A percentile compares a stretch with the other conserved stretches of the same genome.
Conservation (phyloP, 2,113 vertebrate species). For the Puma concolor region DNA sequence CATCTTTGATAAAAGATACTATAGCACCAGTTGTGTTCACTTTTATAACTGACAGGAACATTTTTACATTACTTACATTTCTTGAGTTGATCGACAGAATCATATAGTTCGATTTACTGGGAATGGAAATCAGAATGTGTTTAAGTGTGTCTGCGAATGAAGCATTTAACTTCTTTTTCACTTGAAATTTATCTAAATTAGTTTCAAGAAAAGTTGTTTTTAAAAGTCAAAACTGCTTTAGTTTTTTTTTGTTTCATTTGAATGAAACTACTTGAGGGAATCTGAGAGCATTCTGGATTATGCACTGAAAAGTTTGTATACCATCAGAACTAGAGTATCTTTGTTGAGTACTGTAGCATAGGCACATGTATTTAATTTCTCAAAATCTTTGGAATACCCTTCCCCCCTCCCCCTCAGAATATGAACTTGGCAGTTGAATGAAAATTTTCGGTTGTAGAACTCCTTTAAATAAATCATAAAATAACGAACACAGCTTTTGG, state of each 20-base stretch:
- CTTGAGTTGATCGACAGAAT: slow-evolving; percentile 65
- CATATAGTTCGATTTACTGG: slow-evolving; percentile 55
- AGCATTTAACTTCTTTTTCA: slow-evolving; percentile 63
- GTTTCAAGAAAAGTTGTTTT: slow-evolving; percentile 60
- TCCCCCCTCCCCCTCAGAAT: not conserved
- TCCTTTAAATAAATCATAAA: not conserved
- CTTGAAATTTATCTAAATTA: slow-evolving; percentile 55
- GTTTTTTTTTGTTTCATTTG: slow-evolving; percentile 51
- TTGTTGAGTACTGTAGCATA: not conserved
- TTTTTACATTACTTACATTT: slow-evolving; percentile 62
- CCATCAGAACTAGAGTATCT: not conserved
- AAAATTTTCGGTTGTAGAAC: not conserved
- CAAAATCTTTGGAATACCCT: not conserved
- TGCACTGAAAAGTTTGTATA: not conserved
- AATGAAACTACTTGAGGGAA: slow-evolving; percentile 15
- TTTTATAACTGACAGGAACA: slow-evolving; percentile 35
- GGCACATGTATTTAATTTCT: not conserved
- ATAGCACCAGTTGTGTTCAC: slow-evolving; percentile 12
- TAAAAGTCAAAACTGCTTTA: slow-evolving; percentile 49
- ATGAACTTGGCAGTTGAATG: not conserved
- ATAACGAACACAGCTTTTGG: not conserved
- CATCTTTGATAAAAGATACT: slow-evolving; percentile 59
- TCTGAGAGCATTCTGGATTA: not conserved
- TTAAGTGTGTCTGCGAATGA: slow-evolving; percentile 55
- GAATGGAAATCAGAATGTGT: slow-evolving; percentile 48